Percentiles rank a stretch among this genome's conserved stretches.
Evolutionary conservation across 2,888 invertebrate genomes (phyloP).

Genomic region (Danaus chrysippus): DNA sequence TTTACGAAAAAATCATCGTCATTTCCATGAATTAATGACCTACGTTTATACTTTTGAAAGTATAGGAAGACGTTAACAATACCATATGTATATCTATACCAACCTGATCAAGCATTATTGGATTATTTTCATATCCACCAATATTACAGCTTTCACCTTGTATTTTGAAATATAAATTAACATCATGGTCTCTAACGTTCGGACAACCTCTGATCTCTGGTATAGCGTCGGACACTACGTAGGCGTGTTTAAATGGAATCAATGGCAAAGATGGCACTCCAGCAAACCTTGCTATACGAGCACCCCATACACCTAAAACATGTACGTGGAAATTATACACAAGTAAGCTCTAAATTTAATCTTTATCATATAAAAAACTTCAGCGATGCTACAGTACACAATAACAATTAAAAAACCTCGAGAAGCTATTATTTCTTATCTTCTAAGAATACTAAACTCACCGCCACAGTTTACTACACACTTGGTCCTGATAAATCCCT

Average conservation of each 20-base stretch:
- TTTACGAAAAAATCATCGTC: too few relatives aligned
- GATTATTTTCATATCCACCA: conserved; percentile 94
- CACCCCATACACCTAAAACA: conserved; percentile 85
- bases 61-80: too few relatives aligned
- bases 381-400: too few relatives aligned
- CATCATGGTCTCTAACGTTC: conserved; percentile 92
- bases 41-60: too few relatives aligned
- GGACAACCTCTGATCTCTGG: conserved; percentile 86
- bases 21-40: too few relatives aligned
- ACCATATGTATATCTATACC: conserved; percentile 13
- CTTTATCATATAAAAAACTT: too few relatives aligned
- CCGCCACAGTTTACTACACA: conserved; percentile 88
- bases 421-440: too few relatives aligned
- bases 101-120: conserved; percentile 87
- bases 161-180: conserved; percentile 88
- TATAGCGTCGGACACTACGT: conserved; percentile 89
- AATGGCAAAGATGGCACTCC: conserved; percentile 85
- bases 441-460: conserved; percentile 30
- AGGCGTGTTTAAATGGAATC: conserved; percentile 92
- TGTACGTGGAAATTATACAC: neutral
- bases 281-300: conserved; percentile 83
- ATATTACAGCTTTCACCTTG: conserved; percentile 90
- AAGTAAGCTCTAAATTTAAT: too few relatives aligned
- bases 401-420: too few relatives aligned
- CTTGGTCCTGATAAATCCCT: conserved; percentile 86